Base-by-base conservation (phyloP, 2,113 vertebrate genomes). In the Heterotis niloticus region DNA sequence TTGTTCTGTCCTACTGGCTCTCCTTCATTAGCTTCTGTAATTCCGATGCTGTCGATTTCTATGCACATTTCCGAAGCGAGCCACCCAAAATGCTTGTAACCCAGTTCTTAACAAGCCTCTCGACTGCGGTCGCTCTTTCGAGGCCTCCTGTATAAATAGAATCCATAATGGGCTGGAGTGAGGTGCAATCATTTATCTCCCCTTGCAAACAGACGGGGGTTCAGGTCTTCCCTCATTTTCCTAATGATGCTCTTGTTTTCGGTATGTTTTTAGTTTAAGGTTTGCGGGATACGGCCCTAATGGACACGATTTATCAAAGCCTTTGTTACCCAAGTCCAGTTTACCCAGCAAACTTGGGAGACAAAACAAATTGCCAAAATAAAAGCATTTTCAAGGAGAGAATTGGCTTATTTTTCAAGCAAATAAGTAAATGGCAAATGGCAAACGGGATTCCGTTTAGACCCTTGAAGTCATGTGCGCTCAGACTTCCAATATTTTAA, bases 211-310 rank as follows among this genome's bases (percentile, higher is more conserved):
- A 91, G 88, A 88, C 87, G 81, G 86, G 71, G 87, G 90, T 91
- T 91, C 86, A 89, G 92, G 88, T 90, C 89, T 89, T 90, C 88
- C 87, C 92, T 92, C 90, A 92, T 92, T 92, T 92, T 93, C 89
- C 89, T 93, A 93, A 93, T 93, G 91, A 93, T 90, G 88, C 87
- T 91, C 90, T 91, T 90, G 90, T 92, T 92, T 92, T 90, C 88
- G 86, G 87, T 89, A 89, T 90, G 90, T 90, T 92, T 92, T 91
- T 89, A 90, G 88, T 92, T 89, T 91, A 90, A 91, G 90, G 89
- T 90, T 88, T 89, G 82, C 85, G 87, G 89, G 89, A 91, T 89
- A 88, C 85, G 65, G 76, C 66, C 88, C 86, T 93, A 93, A 93
- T 93, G 91, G 91, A 88, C 79, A 86, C 89, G 80, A 92, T 93